These are phyloP conservation scores for Muscicapa striata DNA, from an alignment of 2,797 vertebrate species.

Conservation along the genomic window DNA sequence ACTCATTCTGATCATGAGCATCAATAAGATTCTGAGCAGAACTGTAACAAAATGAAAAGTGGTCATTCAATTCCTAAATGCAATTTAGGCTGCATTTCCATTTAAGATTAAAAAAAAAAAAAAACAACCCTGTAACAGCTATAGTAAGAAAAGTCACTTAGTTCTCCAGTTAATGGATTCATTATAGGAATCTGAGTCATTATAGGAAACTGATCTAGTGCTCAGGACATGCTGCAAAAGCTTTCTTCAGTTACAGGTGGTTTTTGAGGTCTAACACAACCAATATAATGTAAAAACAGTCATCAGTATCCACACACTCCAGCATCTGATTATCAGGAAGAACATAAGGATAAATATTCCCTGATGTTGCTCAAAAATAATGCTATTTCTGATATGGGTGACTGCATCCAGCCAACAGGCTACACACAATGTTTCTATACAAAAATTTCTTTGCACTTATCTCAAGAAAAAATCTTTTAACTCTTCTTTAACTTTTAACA, in stretches of 20 bases:
- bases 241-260: not conserved
- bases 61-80: not conserved
- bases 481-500: not conserved
- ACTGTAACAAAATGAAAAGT: not conserved
- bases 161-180: not conserved
- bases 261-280: not conserved
- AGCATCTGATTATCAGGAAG: not conserved
- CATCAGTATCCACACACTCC: not conserved
- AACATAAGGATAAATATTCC: not conserved
- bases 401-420: not conserved
- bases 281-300: not conserved
- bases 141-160: not conserved
- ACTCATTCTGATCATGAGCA: not conserved
- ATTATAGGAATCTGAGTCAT: not conserved
- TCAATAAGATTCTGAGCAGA: not conserved
- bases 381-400: not conserved
- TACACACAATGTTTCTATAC: not conserved
- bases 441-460: not conserved
- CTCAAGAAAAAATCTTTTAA: not conserved
- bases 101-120: not conserved
- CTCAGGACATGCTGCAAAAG: not conserved
- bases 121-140: accelerated
- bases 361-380: not conserved
- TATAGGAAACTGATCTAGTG: not conserved
- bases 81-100: not conserved